Evolutionary conservation across 2,113 vertebrate species (phyloP).

Genomic region (Todiramphus saurophagus): DNA sequence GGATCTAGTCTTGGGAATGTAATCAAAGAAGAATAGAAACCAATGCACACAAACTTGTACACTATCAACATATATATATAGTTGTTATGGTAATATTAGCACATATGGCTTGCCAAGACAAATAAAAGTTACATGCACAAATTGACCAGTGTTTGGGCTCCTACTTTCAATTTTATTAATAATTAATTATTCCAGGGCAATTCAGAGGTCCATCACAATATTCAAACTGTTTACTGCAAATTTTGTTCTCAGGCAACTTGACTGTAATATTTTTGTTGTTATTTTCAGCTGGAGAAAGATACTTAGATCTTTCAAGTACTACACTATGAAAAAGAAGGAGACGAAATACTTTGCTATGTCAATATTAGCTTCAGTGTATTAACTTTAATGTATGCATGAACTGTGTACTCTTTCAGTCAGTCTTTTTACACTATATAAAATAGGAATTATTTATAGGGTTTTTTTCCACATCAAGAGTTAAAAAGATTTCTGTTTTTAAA

Average conservation of each 20-base stretch:
- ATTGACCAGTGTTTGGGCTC: neutral
- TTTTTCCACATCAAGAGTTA: neutral
- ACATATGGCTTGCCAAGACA: neutral
- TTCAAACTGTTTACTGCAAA: neutral
- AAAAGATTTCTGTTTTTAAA: neutral
- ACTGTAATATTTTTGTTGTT: neutral
- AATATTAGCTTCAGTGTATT: neutral
- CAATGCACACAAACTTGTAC: neutral
- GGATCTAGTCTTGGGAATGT: neutral
- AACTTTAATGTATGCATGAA: neutral
- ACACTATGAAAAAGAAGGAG: neutral
- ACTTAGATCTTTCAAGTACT: neutral
- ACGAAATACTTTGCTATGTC: neutral
- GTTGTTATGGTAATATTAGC: neutral
- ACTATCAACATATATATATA: neutral
- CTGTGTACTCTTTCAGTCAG: neutral
- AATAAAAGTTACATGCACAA: neutral
- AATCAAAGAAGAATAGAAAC: neutral
- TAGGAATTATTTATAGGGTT: neutral
- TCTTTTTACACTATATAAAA: neutral
- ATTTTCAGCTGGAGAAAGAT: neutral
- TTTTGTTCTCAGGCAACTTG: neutral
- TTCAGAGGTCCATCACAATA: neutral
- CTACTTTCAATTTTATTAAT: neutral
- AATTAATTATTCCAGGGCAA: neutral